Evolutionary conservation across 2,797 vertebrate species (phyloP).

Genomic region (Phrynocephalus vlangalii): DNA sequence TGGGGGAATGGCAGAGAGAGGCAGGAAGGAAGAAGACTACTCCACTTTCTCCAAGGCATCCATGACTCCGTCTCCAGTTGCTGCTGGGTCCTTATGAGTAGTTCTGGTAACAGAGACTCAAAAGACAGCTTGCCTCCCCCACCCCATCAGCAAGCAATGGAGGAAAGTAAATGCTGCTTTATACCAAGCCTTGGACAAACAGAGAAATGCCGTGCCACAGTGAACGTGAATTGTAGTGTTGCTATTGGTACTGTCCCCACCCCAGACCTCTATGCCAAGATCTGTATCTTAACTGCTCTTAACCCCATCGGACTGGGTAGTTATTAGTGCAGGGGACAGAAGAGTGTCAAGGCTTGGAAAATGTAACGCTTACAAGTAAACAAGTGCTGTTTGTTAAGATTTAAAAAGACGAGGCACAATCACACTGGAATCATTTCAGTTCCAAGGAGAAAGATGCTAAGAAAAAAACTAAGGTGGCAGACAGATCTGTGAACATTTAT

Average conservation of each 20-base stretch:
- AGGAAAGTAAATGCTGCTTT: background rate
- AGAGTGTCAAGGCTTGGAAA: too few relatives aligned
- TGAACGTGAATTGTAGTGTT: background rate
- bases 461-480: too few relatives aligned
- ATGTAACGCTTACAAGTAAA: too few relatives aligned
- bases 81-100: background rate
- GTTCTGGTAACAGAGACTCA: background rate
- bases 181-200: background rate
- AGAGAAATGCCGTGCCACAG: background rate
- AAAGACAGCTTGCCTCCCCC: background rate
- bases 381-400: background rate
- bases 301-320: too few relatives aligned
- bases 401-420: background rate
- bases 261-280: too few relatives aligned
- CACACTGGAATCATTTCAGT: too few relatives aligned
- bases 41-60: background rate
- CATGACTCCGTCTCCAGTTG: background rate
- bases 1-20: background rate
- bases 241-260: too few relatives aligned
- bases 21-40: accelerated
- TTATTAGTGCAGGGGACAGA: too few relatives aligned
- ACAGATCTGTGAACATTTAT: background rate
- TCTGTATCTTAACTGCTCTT: background rate
- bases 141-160: background rate
- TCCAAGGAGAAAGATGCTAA: too few relatives aligned